Percentiles rank a stretch among this genome's conserved stretches.
Conservation (phyloP, 2,797 vertebrate species). For the Threskiornis aethiopicus region DNA sequence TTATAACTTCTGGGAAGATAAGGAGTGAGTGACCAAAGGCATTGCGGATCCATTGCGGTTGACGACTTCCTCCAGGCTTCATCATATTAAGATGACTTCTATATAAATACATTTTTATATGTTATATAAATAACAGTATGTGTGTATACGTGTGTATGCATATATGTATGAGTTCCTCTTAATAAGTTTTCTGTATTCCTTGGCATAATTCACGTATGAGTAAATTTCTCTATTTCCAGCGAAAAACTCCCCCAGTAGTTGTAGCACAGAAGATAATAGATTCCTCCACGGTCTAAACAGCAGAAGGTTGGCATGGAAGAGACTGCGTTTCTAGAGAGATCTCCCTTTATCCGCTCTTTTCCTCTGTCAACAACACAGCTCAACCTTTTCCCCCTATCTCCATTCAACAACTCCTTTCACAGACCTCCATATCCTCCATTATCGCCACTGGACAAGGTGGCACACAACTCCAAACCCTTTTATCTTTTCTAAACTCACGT, state of each 20-base stretch:
- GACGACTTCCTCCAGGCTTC: background rate
- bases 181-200: background rate
- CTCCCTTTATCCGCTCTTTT: background rate
- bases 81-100: background rate
- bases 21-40: background rate
- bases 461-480: background rate
- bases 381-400: background rate
- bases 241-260: background rate
- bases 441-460: background rate
- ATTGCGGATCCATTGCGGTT: fast-evolving
- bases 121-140: background rate
- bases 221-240: background rate
- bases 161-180: fast-evolving
- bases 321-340: background rate
- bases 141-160: fast-evolving
- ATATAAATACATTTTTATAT: background rate
- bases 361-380: background rate
- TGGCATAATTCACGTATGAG: background rate
- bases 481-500: background rate
- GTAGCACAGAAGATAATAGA: background rate
- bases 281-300: background rate
- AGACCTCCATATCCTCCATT: background rate
- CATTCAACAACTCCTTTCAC: background rate
- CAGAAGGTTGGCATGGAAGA: background rate
- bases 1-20: background rate